phyloP scores from a whole-genome alignment of 2,797 vertebrate species.

The Chelidonichthys spinosus region DNA sequence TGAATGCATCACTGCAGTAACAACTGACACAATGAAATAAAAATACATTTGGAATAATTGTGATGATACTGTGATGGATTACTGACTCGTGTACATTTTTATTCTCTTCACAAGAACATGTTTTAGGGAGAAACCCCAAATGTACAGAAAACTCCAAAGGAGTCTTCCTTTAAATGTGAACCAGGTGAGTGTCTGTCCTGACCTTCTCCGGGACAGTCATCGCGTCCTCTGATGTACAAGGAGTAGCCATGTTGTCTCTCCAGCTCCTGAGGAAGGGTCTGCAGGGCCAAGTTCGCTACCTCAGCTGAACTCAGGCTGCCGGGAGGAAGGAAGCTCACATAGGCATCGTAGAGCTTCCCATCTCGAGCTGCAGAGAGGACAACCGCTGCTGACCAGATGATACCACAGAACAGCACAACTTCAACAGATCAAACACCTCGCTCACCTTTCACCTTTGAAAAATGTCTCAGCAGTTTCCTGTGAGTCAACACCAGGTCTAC shows the following conservation, averaged over 20 bases:
- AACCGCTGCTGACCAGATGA: too few relatives aligned
- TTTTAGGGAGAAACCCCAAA: too few relatives aligned
- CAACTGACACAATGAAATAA: too few relatives aligned
- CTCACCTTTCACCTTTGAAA: conserved; percentile 19
- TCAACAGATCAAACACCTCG: conserved; percentile 47
- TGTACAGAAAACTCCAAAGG: too few relatives aligned
- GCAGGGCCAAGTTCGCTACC: conserved; percentile 62
- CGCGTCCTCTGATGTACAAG: conserved; percentile 81
- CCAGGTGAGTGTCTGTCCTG: conserved; percentile 8
- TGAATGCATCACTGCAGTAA: neutral
- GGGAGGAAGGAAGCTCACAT: conserved; percentile 72
- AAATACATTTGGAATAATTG: too few relatives aligned
- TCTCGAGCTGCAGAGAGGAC: conserved; percentile 52
- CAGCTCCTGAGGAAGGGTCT: conserved; percentile 73
- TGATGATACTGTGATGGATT: too few relatives aligned
- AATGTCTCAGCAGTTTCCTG: conserved; percentile 59
- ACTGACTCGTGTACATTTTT: too few relatives aligned
- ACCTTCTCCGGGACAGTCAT: conserved; percentile 84
- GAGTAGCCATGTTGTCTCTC: conserved; percentile 78
- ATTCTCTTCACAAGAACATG: too few relatives aligned
- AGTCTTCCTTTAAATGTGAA: neutral
- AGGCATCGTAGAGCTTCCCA: conserved; percentile 83
- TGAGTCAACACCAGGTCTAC: conserved; percentile 73
- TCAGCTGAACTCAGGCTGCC: neutral
- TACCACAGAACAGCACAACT: neutral